Evolutionary conservation across 1,140 invertebrate species (phyloP).

Genomic region (Nasonia longicornis): DNA sequence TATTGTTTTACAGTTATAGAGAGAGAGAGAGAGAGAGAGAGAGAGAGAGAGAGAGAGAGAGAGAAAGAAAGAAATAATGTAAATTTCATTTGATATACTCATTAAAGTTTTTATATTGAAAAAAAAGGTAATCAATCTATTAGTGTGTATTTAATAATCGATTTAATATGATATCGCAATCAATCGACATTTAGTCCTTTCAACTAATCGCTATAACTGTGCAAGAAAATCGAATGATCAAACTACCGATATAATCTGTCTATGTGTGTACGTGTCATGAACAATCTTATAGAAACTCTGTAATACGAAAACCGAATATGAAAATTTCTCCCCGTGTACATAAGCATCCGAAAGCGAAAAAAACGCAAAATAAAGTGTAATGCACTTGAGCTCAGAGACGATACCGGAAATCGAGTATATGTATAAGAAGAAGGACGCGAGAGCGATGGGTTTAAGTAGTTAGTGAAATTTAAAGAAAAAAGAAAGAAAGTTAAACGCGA

Average conservation of each 20-base stretch:
- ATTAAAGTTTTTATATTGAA: too few species aligned
- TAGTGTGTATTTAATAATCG: neutral
- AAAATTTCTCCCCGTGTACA: constrained; percentile 30
- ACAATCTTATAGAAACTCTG: too few species aligned
- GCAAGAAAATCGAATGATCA: neutral
- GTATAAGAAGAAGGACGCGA: neutral
- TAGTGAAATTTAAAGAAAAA: constrained; percentile 38
- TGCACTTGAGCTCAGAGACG: neutral
- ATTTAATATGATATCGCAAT: neutral
- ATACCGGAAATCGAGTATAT: neutral
- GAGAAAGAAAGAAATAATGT: too few species aligned
- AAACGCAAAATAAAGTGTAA: neutral
- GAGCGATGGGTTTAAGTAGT: constrained; percentile 31
- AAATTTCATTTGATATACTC: too few species aligned
- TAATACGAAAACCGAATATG: neutral
- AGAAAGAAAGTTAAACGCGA: constrained; percentile 31
- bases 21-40: neutral
- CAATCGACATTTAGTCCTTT: neutral
- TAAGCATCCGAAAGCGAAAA: neutral
- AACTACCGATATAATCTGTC: neutral
- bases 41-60: too few species aligned
- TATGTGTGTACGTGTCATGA: too few species aligned
- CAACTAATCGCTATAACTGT: neutral
- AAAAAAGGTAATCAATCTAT: neutral
- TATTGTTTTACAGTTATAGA: neutral